phyloP scores from a whole-genome alignment of 2,888 invertebrate genomes.

The Gastrophysa polygoni region DNA sequence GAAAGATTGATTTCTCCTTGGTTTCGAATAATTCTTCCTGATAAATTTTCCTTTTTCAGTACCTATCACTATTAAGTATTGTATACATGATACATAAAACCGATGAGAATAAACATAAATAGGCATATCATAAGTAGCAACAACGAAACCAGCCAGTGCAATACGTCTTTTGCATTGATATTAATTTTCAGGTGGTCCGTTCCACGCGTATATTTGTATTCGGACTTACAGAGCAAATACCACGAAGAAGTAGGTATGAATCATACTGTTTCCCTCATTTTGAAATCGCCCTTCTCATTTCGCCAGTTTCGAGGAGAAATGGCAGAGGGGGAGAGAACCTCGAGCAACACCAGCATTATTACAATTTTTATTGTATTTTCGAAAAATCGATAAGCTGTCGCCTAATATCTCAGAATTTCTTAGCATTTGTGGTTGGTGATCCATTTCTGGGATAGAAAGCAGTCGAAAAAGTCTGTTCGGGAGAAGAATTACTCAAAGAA shows the following conservation, averaged over 20 bases:
- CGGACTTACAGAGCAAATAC: slow-evolving; percentile 33
- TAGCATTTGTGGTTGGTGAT: background rate
- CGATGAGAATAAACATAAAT: too few species aligned
- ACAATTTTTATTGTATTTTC: slow-evolving; percentile 36
- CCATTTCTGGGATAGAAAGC: background rate
- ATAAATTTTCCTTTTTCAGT: too few species aligned
- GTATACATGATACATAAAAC: too few species aligned
- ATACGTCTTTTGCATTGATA: background rate
- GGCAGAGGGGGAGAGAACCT: slow-evolving; percentile 45
- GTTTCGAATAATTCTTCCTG: too few species aligned
- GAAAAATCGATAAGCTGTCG: slow-evolving; percentile 27
- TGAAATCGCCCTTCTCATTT: slow-evolving; percentile 50
- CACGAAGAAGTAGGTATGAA: slow-evolving; percentile 54
- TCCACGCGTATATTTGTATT: background rate
- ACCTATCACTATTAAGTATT: too few species aligned
- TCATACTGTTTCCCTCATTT: slow-evolving; percentile 56
- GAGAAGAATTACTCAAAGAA: too few species aligned
- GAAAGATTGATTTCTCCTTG: too few species aligned
- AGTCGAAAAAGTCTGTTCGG: background rate
- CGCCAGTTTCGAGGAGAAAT: slow-evolving; percentile 52
- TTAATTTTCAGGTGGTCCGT: background rate
- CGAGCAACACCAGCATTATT: slow-evolving; percentile 50
- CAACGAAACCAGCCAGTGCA: too few species aligned
- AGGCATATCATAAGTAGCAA: too few species aligned
- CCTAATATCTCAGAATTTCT: slow-evolving; percentile 18